These are phyloP conservation scores for Heliconius charithonia DNA, from an alignment of 2,888 invertebrate genomes.

Conservation along the genomic window DNA sequence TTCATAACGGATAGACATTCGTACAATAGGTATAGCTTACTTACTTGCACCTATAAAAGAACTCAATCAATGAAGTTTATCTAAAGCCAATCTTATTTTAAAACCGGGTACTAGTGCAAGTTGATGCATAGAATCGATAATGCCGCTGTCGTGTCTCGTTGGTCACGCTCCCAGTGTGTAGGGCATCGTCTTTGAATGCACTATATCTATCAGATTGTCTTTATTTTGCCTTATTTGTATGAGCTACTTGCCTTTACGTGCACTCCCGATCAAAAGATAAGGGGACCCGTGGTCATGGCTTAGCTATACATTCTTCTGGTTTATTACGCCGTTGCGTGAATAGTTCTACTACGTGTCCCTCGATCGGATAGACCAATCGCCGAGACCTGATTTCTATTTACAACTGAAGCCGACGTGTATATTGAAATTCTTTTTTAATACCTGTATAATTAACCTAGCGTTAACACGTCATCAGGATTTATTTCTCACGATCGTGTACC, in stretches of 20 bases:
- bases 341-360: slow-evolving; percentile 25
- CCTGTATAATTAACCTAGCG: neutral
- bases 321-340: slow-evolving; percentile 31
- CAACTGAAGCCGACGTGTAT: slow-evolving; percentile 38
- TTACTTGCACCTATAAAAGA: slow-evolving; percentile 29
- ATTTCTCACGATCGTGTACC: slow-evolving; percentile 7
- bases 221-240: slow-evolving; percentile 45
- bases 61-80: slow-evolving; percentile 44
- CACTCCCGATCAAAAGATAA: slow-evolving; percentile 40
- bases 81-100: slow-evolving; percentile 46
- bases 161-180: slow-evolving; percentile 61
- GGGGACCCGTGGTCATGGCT: slow-evolving; percentile 34
- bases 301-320: slow-evolving; percentile 35
- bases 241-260: slow-evolving; percentile 42
- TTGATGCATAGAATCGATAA: slow-evolving; percentile 62
- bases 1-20: slow-evolving; percentile 41
- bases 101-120: slow-evolving; percentile 54
- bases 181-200: slow-evolving; percentile 50
- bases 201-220: slow-evolving; percentile 47
- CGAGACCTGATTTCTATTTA: slow-evolving; percentile 6
- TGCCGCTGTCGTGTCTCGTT: slow-evolving; percentile 61
- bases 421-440: slow-evolving; percentile 12
- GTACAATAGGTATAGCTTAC: slow-evolving; percentile 34
- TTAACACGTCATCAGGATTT: slow-evolving; percentile 2
- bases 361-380: neutral